Base-by-base conservation (phyloP, 2,888 invertebrate species). In the Lysandra coridon region DNA sequence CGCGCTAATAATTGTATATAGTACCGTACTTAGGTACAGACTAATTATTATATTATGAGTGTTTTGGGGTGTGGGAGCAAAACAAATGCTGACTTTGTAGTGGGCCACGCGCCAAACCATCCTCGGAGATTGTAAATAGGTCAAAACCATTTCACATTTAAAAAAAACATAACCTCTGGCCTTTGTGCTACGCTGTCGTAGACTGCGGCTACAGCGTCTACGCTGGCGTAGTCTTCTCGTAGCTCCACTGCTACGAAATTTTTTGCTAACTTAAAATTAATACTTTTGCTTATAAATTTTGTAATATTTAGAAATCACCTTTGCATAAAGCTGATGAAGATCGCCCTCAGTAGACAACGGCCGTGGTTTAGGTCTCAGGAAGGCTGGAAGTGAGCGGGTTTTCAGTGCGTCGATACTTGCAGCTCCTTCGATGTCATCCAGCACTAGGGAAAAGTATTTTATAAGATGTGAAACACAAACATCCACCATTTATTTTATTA, bases 381-480 rank as follows among this genome's bases (percentile, higher is more conserved):
- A 97, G 4, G 97, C 96, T 0, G 97, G 97, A 83, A 97, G 91
- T 84, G 97, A 97, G 77, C 97, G 93, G 0, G 97, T 97, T 90
- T 92, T 95, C 86, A 90, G 89, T 74, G 91, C 93, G 83, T 91
- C 95, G 83, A 91, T 88, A 78, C 90, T 92, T 2, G 94, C 92
- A 1, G 88, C 86, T 60, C 89, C 86, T 84, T 95, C 95, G 81
- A 95, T 92, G 85, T 96, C 96, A 84, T 96, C 96, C 84, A 96
- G 87, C 94, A 96, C 96, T 96, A 85, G 79, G 44, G 86, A 79
- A 75, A 30, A 62, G 2, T 23, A 10, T 64, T 30, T 64, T 64
- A 12, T 30, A 30, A 49, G 49, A 12, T 12, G 49, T 12, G 49
- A 49, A 10, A 49, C 2, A 49, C 49, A 49, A 49, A 10, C 49